phyloP scores from a whole-genome alignment of 2,113 vertebrate species.

The Microtus montanus region DNA sequence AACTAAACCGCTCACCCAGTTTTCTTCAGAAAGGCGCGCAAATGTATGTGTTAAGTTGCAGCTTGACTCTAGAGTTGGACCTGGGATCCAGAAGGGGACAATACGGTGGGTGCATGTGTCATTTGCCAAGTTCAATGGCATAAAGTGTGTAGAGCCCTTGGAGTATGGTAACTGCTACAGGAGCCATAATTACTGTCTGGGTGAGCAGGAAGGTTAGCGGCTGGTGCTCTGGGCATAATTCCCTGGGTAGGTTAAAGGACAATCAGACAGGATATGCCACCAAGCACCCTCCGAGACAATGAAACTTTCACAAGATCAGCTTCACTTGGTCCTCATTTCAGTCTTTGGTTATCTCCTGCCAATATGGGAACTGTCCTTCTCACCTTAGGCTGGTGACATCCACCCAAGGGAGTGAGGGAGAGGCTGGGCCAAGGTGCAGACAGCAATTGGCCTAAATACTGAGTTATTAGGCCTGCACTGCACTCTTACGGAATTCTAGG shows the following conservation, averaged over 20 bases:
- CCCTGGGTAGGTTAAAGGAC: not conserved
- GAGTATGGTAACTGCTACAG: not conserved
- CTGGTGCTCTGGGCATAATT: too few relatives aligned
- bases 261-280: not conserved
- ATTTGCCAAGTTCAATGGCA: too few relatives aligned
- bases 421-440: accelerated
- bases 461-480: not conserved
- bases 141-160: not conserved
- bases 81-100: too few relatives aligned
- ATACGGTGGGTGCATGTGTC: accelerated
- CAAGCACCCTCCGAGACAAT: too few relatives aligned
- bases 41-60: too few relatives aligned
- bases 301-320: accelerated
- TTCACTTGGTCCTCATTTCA: not conserved
- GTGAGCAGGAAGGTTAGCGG: too few relatives aligned
- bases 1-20: too few relatives aligned
- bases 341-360: not conserved
- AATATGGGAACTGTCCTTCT: not conserved
- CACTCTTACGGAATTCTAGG: not conserved
- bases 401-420: not conserved
- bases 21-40: not conserved
- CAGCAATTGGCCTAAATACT: not conserved
- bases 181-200: accelerated
- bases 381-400: not conserved
- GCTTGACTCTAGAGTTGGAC: not conserved